Conservation (phyloP, 2,113 vertebrate species). For the Budorcas taxicolor region DNA sequence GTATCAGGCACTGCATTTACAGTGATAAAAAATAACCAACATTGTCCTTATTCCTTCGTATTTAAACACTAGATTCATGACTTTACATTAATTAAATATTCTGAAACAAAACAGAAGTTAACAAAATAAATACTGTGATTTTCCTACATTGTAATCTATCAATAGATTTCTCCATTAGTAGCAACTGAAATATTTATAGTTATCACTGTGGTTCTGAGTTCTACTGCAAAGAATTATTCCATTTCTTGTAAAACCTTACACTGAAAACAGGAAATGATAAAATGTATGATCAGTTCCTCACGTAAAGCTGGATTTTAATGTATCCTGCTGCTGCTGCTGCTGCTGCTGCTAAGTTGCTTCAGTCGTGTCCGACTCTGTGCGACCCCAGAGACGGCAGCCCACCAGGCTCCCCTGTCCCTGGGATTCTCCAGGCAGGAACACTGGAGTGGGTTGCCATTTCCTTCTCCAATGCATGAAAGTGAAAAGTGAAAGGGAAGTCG, state of each 20-base stretch:
- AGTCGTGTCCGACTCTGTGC: rapidly evolving
- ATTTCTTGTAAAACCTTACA: background rate
- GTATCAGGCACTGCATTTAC: background rate
- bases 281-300: background rate
- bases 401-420: rapidly evolving
- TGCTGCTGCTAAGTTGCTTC: too few relatives aligned
- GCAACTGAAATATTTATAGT: background rate
- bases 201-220: background rate
- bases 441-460: too few relatives aligned
- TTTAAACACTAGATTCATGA: background rate
- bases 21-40: background rate
- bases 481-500: rapidly evolving
- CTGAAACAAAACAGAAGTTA: background rate
- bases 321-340: background rate
- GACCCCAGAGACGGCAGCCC: too few relatives aligned
- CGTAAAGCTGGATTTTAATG: background rate
- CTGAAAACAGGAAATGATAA: background rate
- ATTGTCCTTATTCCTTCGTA: background rate
- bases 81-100: background rate
- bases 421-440: too few relatives aligned
- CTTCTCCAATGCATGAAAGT: too few relatives aligned
- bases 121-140: background rate
- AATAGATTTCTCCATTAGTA: background rate
- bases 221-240: background rate
- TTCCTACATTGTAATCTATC: background rate